phyloP scores from a whole-genome alignment of 2,888 invertebrate species.

The Agonopterix arenella region DNA sequence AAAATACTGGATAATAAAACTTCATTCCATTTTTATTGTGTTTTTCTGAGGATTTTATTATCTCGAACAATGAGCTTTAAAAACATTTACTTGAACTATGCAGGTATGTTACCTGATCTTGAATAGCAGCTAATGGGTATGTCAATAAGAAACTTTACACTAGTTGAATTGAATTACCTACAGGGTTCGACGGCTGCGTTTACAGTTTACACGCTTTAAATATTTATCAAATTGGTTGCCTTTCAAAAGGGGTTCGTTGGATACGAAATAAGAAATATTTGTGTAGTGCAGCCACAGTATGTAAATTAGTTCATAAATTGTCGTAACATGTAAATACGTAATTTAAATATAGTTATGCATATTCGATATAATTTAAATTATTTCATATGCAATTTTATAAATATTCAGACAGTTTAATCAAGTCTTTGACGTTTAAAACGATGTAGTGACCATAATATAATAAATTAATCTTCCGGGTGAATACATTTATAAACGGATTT shows the following conservation, averaged over 20 bases:
- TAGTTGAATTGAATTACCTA: constrained; percentile 52
- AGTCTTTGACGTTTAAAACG: background rate
- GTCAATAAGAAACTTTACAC: constrained; percentile 69
- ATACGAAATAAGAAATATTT: constrained; percentile 12
- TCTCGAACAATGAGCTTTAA: background rate
- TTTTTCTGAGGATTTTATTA: background rate
- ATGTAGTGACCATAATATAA: no score
- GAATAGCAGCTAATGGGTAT: constrained; percentile 54
- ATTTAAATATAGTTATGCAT: background rate
- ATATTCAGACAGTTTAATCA: constrained; percentile 8
- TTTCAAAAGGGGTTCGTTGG: constrained; percentile 26
- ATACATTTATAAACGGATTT: no score
- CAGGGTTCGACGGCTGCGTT: constrained; percentile 39
- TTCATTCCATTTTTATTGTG: background rate
- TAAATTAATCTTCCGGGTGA: no score
- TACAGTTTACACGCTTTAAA: constrained; percentile 54
- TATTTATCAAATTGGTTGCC: constrained; percentile 57
- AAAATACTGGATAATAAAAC: background rate
- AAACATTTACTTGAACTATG: constrained; percentile 5
- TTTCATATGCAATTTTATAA: background rate
- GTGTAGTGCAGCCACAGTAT: background rate
- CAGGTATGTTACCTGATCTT: constrained; percentile 21
- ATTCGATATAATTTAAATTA: background rate
- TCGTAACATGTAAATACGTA: background rate
- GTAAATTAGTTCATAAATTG: background rate